Evolutionary conservation across 2,797 vertebrate species (phyloP), one percentile per base, ranked within the genome.

Genomic region (Gila robusta): DNA sequence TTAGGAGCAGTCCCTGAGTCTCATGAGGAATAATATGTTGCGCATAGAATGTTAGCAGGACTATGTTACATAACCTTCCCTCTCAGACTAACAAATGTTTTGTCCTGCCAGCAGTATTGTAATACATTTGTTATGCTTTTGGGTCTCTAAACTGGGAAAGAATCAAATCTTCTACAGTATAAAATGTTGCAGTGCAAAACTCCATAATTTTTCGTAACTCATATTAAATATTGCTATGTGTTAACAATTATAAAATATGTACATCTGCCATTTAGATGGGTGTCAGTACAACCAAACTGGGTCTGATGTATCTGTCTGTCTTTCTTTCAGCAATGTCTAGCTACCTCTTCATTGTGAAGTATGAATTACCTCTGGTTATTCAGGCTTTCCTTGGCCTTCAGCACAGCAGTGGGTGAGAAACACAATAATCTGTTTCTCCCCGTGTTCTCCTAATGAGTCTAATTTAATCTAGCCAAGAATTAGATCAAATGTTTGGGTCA

Each of bases 281-380:
- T 37, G 12, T 49, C n/a, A 69, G 9, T 52, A 52, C 0, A 5
- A 32, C 16, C 35, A 47, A 67, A 79, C 41, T 86, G 14, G 69
- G 47, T 44, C 12, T 87, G 19, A 67, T 82, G n/a, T 74, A 3
- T 47, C 41, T 39, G 8, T 88, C 62, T 86, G 52, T 78, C 82
- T 76, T 56, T 91, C 28, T 81, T 87, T 81, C 92, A 97, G 96
- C 96, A 81, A 97, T 97, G 96, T 97, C 96, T 89, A 97, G 96
- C 91, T 98, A 97, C 93, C 95, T 97, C 90, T 98, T 97, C 93
- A 98, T 97, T 70, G 96, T 97, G 83, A 97, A 97, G 89, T 97
- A 93, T 5, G 97, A 98, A 91, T 89, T 98, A 71, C 97, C 96
- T 4, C 91, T 97, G 81, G 96, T 97, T 82, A 97, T 97, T 47